Evolutionary conservation across 2,113 vertebrate genomes (phyloP).

Genomic region (Amphiprion ocellaris): DNA sequence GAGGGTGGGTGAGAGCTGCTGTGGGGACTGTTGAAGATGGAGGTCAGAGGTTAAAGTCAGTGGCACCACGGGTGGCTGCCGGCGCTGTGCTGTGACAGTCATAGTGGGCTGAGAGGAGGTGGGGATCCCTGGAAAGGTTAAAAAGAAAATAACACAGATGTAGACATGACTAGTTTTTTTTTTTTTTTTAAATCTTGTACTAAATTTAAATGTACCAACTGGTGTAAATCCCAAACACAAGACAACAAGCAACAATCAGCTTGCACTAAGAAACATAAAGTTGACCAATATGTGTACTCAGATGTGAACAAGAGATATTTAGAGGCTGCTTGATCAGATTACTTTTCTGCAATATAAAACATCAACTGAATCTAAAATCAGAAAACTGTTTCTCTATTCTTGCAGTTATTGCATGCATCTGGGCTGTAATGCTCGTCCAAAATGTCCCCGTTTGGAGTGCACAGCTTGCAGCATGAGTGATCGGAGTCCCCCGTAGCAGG

Average conservation of each 20-base stretch:
- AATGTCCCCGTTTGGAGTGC: no score
- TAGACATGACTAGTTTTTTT: not conserved
- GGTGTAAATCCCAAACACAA: not conserved
- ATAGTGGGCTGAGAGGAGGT: slow-evolving; percentile 83
- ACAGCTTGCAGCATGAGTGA: no score
- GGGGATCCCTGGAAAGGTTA: slow-evolving; percentile 84
- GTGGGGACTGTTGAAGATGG: slow-evolving; percentile 87
- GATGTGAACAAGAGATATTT: no score
- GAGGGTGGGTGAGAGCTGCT: slow-evolving; percentile 92
- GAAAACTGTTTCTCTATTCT: no score
- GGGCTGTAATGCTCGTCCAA: no score
- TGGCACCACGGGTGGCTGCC: slow-evolving; percentile 84
- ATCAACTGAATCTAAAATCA: not conserved
- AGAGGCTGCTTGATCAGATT: no score
- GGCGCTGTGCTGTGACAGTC: slow-evolving; percentile 86
- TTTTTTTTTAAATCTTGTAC: not conserved
- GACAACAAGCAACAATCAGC: no score
- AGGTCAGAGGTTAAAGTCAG: slow-evolving; percentile 90
- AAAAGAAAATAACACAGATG: not conserved
- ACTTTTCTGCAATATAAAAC: not conserved
- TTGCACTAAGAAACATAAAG: no score
- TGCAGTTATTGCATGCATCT: no score
- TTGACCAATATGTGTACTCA: no score
- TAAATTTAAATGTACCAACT: not conserved
- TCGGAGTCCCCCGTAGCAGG: no score